phyloP scores from a whole-genome alignment of 2,888 invertebrate genomes.

The Parnassius mnemosyne region DNA sequence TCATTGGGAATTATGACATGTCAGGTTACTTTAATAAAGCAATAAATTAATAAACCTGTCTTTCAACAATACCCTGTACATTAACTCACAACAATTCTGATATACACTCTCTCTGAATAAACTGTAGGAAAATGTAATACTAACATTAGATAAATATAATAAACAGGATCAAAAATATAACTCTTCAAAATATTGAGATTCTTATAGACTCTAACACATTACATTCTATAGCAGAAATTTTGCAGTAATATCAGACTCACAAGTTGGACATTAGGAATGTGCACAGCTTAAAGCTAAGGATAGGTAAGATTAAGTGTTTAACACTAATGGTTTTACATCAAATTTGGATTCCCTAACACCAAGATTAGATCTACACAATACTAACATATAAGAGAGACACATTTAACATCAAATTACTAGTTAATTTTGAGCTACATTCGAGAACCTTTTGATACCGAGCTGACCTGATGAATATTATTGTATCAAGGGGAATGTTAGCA shows the following conservation, averaged over 20 bases:
- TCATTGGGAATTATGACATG: constrained; percentile 39
- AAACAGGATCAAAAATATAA: constrained; percentile 76
- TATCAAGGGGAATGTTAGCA: constrained; percentile 24
- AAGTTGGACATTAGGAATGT: constrained; percentile 69
- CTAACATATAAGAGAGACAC: constrained; percentile 47
- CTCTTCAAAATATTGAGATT: constrained; percentile 74
- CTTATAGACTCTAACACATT: constrained; percentile 63
- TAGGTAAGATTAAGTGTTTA: constrained; percentile 53
- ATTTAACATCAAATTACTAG: constrained; percentile 59
- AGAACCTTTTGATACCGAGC: constrained; percentile 63
- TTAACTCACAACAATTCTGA: constrained; percentile 62
- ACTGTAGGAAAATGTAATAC: constrained; percentile 66
- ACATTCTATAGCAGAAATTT: constrained; percentile 72
- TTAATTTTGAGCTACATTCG: constrained; percentile 71
- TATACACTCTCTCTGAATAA: constrained; percentile 44
- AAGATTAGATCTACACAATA: constrained; percentile 50
- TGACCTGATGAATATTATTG: constrained; percentile 75
- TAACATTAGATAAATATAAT: constrained; percentile 64
- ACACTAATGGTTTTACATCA: constrained; percentile 54
- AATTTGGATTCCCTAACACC: constrained; percentile 55
- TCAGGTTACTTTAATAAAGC: constrained; percentile 43
- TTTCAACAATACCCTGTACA: constrained; percentile 70
- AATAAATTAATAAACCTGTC: constrained; percentile 36
- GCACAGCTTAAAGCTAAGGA: constrained; percentile 71
- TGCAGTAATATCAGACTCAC: constrained; percentile 70